Base-by-base conservation (phyloP, 1,140 invertebrate species). In the Metaphire vulgaris region DNA sequence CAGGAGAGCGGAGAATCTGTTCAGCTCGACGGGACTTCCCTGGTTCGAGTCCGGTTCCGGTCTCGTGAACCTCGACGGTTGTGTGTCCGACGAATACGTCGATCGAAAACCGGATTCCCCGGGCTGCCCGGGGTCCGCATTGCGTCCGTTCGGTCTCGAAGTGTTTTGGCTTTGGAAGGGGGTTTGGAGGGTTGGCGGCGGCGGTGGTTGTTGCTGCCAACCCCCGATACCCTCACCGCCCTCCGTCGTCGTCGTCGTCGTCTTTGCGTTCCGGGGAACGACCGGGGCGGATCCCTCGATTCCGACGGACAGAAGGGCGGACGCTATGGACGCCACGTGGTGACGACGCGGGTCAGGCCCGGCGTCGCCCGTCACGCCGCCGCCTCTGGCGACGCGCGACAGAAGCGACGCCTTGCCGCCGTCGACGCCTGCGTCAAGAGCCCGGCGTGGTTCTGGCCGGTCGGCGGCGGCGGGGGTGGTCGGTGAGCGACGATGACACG, bases 1-100 rank as follows among this genome's bases (percentile, higher is more conserved):
- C 79, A 83, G 83, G 81, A 77, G 32, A 82, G 81, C 73, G 81
- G 79, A 56, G 41, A 56, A 56, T 56, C 41, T 6, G 41, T 56
- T 56, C 41, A 21, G 6, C 6, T 56, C 41, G 41, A 56, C 41
- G 6, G 41, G 41, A 21, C 6, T 56, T 21, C 41, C 41, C n/a
- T n/a, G n/a, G n/a, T n/a, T n/a, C n/a, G n/a, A n/a, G n/a, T n/a
- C n/a, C n/a, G n/a, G n/a, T n/a, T n/a, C n/a, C n/a, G n/a, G n/a
- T n/a, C n/a, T n/a, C n/a, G n/a, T n/a, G n/a, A n/a, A n/a, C n/a
- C n/a, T n/a, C n/a, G n/a, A n/a, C n/a, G n/a, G n/a, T n/a, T n/a
- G n/a, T n/a, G n/a, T n/a, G n/a, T n/a, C n/a, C n/a, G n/a, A n/a
- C n/a, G n/a, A n/a, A n/a, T n/a, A n/a, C n/a, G n/a, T n/a, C n/a